Percentiles rank a stretch among this genome's conserved stretches.
These are phyloP conservation scores for Zoanthus sociatus DNA, from an alignment of 92 coral and sea anemone species.

Conservation along the genomic window DNA sequence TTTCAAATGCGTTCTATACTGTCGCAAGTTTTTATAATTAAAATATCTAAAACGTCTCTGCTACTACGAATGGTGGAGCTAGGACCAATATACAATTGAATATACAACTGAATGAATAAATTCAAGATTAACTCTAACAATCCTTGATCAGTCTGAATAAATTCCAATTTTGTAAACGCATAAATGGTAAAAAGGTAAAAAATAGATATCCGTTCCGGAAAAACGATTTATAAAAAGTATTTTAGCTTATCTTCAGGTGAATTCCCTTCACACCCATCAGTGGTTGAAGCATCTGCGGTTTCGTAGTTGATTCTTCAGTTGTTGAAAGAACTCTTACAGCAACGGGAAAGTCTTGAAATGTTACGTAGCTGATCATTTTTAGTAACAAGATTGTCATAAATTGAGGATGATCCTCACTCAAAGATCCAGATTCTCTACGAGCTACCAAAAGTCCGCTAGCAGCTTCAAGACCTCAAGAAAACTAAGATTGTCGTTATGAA, in stretches of 20 bases:
- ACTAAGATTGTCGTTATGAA: neutral
- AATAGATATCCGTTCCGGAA: neutral
- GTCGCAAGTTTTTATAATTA: no score
- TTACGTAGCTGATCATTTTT: conserved; percentile 25
- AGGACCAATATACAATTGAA: no score
- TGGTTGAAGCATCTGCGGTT: neutral
- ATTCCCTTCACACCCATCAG: neutral
- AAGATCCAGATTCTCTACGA: neutral
- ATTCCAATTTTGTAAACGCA: no score
- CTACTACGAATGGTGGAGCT: no score
- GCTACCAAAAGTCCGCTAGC: neutral
- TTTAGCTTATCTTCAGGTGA: neutral
- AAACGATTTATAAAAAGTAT: neutral
- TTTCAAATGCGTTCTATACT: no score
- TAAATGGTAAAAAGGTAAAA: neutral
- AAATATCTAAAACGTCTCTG: no score
- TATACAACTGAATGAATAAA: no score
- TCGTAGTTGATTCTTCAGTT: neutral
- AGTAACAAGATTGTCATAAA: conserved; percentile 16
- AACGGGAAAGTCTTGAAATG: neutral
- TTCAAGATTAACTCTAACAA: no score
- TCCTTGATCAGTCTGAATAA: no score
- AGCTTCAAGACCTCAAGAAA: neutral
- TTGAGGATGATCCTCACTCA: neutral
- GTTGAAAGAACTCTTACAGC: neutral